Base-by-base conservation (phyloP, 2,797 vertebrate species). In the Tragelaphus oryx region DNA sequence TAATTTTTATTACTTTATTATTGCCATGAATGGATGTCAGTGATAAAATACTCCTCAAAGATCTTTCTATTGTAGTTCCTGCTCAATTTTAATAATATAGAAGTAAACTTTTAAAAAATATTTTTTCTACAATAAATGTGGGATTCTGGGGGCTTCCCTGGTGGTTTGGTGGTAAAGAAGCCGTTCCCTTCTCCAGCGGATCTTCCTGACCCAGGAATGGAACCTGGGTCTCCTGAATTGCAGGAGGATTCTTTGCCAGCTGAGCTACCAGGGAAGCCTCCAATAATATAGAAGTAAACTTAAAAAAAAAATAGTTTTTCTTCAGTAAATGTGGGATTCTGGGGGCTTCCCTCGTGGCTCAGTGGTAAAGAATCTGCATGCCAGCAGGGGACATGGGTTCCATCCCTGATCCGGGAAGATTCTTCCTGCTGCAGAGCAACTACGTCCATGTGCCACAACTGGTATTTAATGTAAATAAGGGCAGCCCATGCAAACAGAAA, bases 381-480 rank as follows among this genome's bases (percentile, higher is more conserved):
- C 37, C 68, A 7, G 1, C 11, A 71, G 68, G 37, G 68, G 37
- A 41, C 68, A 24, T 12, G 37, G 68, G 5, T 24, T 41, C 20
- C 33, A 71, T 71, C 11, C 10, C 68, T 41, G 37, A 71, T 24
- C 37, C 41, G 68, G 20, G 68, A 41, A 41, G 11, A 41, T 2
- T 6, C 68, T 37, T 41, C 68, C 41, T 24, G 37, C 37, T 0
- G 1, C 68, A 41, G 68, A 41, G 68, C 68, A 41, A 24, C 68
- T 41, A 12, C 13, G 37, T 24, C 10, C 68, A 41, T 4, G 10
- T 1, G 1, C 37, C 65, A 22, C 62, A 65, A 68, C 79, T 48
- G 20, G 48, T 87, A 87, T 84, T 95, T 89, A 78, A 87, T 33
- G 37, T 46, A 76, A 93, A 91, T 59, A 95, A 89, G 28, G 46